Evolutionary conservation across 1,140 invertebrate genomes (phyloP), one percentile per base, ranked within the genome.

Genomic region (Platorchestia sp.): DNA sequence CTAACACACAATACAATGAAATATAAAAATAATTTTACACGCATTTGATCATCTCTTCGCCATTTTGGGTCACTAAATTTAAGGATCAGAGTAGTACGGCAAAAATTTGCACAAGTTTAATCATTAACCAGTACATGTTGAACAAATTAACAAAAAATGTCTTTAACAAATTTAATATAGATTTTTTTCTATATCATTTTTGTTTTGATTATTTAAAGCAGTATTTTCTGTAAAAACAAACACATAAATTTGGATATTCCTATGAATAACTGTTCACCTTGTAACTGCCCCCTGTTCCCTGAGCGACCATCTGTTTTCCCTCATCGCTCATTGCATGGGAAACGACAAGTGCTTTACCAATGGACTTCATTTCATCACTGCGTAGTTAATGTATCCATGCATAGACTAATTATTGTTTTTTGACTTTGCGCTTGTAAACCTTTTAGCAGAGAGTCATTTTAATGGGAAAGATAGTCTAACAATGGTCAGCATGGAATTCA

Each of bases 1-100:
- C 87, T 89, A 42, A 89, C 41, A 89, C 87, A 89, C 87, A 89
- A 42, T 89, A 89, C 87, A 89, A 89, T 43, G 87, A 89, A 89
- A 89, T 89, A 89, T 89, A 89, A 89, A 89, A 89, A 89, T 89
- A 89, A 89, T 89, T 89, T 44, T 41, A 89, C 87, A 89, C 87
- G 87, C 41, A 89, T 89, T 10, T 89, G 87, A 89, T 89, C 87
- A 89, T 89, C 87, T 89, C 87, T 89, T 89, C 87, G 87, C 87
- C 87, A 89, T 89, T 89, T 89, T 89, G 87, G 87, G 87, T 89
- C 87, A 89, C 87, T 89, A 89, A 89, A 42, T 42, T 41, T 42
- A 89, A 41, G 87, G 87, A 89, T 43, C 43, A 36, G 43, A 89
- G 36, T 36, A 75, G 59, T 27, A 75, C 59, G 59, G 59, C 59